phyloP scores from a whole-genome alignment of 2,888 invertebrate species.

The Siphlonurus alternatus region DNA sequence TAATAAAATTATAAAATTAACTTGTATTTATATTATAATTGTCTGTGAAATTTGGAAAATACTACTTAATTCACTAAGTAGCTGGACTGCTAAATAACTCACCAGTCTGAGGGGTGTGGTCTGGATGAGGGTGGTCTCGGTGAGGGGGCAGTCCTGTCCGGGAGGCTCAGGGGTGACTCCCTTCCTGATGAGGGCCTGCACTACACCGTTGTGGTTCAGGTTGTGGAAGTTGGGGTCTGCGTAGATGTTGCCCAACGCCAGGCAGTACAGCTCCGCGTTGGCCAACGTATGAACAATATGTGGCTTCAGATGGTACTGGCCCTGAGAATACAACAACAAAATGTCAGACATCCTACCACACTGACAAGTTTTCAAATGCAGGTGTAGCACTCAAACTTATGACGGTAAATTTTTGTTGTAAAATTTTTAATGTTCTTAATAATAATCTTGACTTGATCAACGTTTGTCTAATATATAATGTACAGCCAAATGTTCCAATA shows the following conservation, averaged over 20 bases:
- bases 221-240: constrained; percentile 92
- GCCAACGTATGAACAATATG: constrained; percentile 80
- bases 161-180: constrained; percentile 72
- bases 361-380: background rate
- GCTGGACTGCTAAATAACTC: no score
- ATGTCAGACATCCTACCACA: background rate
- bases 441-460: no score
- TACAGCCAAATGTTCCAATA: no score
- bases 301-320: constrained; percentile 85
- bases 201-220: constrained; percentile 87
- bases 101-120: constrained; percentile 90
- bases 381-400: no score
- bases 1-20: no score
- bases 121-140: constrained; percentile 90
- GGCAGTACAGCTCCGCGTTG: constrained; percentile 87
- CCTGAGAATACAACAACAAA: constrained; percentile 35
- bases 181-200: constrained; percentile 82
- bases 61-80: no score
- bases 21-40: no score
- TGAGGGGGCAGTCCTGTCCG: constrained; percentile 57
- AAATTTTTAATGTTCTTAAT: no score
- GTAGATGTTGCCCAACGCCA: constrained; percentile 87
- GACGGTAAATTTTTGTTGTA: no score
- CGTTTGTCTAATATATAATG: no score
- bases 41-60: no score